Evolutionary conservation across 2,797 vertebrate species (phyloP), one percentile per base, ranked within the genome.

Genomic region (Acipenser transmontanus): DNA sequence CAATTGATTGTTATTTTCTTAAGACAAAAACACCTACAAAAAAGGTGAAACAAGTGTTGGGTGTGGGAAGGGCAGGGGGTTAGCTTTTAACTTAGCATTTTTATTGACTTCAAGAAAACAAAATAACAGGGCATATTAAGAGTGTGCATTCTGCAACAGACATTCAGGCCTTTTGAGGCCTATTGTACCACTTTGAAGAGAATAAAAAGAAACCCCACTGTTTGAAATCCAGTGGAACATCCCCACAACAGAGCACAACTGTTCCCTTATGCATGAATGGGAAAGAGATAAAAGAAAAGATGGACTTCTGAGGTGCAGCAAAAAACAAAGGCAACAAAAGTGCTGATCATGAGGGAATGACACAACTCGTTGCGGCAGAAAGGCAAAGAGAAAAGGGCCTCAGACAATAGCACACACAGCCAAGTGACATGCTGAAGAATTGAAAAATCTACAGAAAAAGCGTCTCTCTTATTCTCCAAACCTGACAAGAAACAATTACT

Each of bases 281-380:
- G 92, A 92, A 90, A 86, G 87, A 93, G 91, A 97, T 97, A 94
- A 98, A 98, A 97, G 95, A 89, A 89, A 93, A 95, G 95, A 98
- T 95, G 95, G 95, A 96, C 95, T 97, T 97, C 95, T 95, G 95
- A 98, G 96, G 94, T 98, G 91, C 88, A 85, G 92, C 89, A 89
- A 93, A 94, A 97, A 93, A 98, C 96, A 98, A 98, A 98, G 93
- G 92, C 94, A 94, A 96, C 97, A 97, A 97, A 98, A 97, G 96
- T 97, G 91, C 94, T 95, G 95, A 96, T 95, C 94, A 88, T 87
- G 93, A 97, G 94, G 95, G 95, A 93, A 94, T 94, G 94, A 96
- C 95, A 96, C 90, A 88, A 94, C 92, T 94, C 92, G 91, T 87
- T 92, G 90, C 91, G 70, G 89, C 89, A 82, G 87, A 94, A 93